Base-by-base conservation (phyloP, 2,113 vertebrate genomes). In the Nyctibius bracteatus region DNA sequence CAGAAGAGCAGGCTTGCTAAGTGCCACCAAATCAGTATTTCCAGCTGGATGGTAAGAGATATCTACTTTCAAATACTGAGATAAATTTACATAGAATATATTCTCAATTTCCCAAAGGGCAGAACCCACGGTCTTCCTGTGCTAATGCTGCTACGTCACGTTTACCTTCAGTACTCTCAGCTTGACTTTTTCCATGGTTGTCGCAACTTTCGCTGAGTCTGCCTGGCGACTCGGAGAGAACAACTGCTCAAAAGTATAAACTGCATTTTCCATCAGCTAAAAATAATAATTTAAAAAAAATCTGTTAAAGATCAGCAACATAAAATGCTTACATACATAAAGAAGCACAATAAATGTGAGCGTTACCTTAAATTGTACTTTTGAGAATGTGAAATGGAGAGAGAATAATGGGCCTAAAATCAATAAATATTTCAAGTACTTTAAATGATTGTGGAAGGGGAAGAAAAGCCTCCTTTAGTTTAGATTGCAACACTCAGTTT, bases 151-250 rank as follows among this genome's bases (percentile, higher is more conserved):
- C 31, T 67, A 30, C 21, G 8, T 58, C 88, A 30, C 20, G 30
- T 54, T 97, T 97, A 99, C 99, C 99, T 99, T 99, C 73, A 99
- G 97, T 23, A 99, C 99, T 54, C 99, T 96, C 92, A 98, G 98
- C 95, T 98, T 99, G 92, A 98, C 98, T 96, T 99, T 99, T 77
- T 99, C 98, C 41, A 99, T 97, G 83, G 97, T 97, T 6, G 97
- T 91, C 44, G 92, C 52, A 20, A 97, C 90, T 83, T 97, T 97
- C 2, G 96, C 94, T 0, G 96, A 92, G 62, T 99, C 96, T 58
- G 98, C 98, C 87, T 98, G 95, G 52, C 84, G 59, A 33, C 97
- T 97, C 24, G 98, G 98, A 81, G 62, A 73, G n/a, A 99, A 97
- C 90, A 99, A 84, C 94, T 98, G 98, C 88, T 98, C 96, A 18